Conservation (phyloP, 2,113 vertebrate genomes). For the Clarias magur region DNA sequence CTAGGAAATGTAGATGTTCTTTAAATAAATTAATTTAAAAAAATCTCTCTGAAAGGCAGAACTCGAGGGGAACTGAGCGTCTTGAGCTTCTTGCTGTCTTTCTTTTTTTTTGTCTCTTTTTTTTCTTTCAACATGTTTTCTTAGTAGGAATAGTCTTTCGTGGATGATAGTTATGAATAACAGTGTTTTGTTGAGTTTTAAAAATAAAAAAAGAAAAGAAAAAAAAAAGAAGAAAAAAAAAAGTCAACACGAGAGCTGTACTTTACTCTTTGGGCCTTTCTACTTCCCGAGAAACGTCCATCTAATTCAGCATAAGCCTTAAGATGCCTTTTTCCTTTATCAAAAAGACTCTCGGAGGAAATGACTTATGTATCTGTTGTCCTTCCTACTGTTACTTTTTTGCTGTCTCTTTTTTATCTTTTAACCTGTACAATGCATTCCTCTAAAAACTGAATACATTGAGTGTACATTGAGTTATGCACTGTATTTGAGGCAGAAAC, state of each 20-base stretch:
- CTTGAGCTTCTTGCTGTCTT: slow-evolving; percentile 54
- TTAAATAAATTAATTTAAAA: slow-evolving; percentile 26
- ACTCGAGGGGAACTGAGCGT: slow-evolving; percentile 39
- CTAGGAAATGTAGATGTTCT: slow-evolving; percentile 50
- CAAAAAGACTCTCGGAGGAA: slow-evolving; percentile 57
- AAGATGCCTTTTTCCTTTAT: slow-evolving; percentile 67
- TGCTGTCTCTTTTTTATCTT: slow-evolving; percentile 62
- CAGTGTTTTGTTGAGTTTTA: slow-evolving; percentile 56
- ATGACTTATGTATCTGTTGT: slow-evolving; percentile 69
- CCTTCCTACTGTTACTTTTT: slow-evolving; percentile 64
- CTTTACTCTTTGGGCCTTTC: slow-evolving; percentile 58
- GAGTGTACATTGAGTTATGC: slow-evolving; percentile 56
- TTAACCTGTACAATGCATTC: slow-evolving; percentile 65
- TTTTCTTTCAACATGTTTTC: slow-evolving; percentile 53
- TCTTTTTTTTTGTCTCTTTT: slow-evolving; percentile 50
- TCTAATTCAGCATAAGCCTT: slow-evolving; percentile 73
- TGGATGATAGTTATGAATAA: slow-evolving; percentile 59
- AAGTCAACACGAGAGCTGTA: slow-evolving; percentile 57
- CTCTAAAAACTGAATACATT: slow-evolving; percentile 61
- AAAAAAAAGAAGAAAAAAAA: slow-evolving; percentile 47
- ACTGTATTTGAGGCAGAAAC: slow-evolving; percentile 56
- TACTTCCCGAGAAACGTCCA: slow-evolving; percentile 57
- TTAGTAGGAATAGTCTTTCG: slow-evolving; percentile 59
- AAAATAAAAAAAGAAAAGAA: slow-evolving; percentile 51
- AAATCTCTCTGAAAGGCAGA: slow-evolving; percentile 44